A percentile compares a stretch with the other conserved stretches of the same genome.
Evolutionary conservation across 2,113 vertebrate genomes (phyloP).

Genomic region (Muntiacus muntjak): DNA sequence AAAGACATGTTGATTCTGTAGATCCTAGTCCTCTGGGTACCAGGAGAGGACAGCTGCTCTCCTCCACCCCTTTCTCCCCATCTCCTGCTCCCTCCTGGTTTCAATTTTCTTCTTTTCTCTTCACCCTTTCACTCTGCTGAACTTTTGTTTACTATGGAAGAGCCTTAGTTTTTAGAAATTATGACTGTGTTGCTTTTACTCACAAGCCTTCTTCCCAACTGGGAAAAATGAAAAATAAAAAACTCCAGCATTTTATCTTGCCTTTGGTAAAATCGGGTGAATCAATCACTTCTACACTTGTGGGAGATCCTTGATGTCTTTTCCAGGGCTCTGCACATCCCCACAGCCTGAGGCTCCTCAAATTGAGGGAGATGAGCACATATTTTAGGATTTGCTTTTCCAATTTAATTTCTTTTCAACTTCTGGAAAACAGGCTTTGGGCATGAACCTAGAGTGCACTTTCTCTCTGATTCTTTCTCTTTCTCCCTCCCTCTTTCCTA

Average conservation of each 20-base stretch:
- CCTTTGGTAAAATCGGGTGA: not conserved
- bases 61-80: not conserved
- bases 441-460: not conserved
- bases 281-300: not conserved
- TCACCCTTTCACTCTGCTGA: not conserved
- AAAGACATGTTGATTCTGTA: not conserved
- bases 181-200: not conserved
- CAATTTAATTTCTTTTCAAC: not conserved
- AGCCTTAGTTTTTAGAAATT: not conserved
- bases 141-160: not conserved
- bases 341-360: not conserved
- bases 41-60: no score
- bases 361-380: not conserved
- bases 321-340: not conserved
- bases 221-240: not conserved
- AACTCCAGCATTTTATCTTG: not conserved
- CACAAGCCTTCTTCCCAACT: not conserved
- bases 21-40: not conserved
- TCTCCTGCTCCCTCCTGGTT: no score
- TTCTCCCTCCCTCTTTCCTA: not conserved
- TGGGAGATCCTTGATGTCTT: not conserved
- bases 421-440: not conserved
- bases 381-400: not conserved
- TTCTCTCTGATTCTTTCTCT: not conserved
- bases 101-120: not conserved